Conservation (phyloP, 2,888 invertebrate genomes). For the Dynastes tityus region DNA sequence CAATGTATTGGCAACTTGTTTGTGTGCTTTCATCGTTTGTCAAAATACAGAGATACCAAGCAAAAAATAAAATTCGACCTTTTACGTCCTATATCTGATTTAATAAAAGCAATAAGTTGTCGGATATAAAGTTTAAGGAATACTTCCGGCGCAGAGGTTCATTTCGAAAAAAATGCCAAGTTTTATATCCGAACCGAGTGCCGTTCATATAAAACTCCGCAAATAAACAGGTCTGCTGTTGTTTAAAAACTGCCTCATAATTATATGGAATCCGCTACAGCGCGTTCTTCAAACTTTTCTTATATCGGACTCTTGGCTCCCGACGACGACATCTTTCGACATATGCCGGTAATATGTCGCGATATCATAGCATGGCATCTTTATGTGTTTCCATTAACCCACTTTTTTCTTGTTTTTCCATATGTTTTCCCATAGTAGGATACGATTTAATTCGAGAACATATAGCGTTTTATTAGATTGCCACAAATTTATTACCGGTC, state of each 20-base stretch:
- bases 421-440: constrained; percentile 8
- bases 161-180: constrained; percentile 17
- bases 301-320: constrained; percentile 38
- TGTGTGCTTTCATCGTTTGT: too few species aligned
- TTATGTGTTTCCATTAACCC: constrained; percentile 48
- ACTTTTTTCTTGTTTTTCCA: constrained; percentile 41
- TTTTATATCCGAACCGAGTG: constrained; percentile 34
- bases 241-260: constrained; percentile 45
- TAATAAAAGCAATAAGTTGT: background rate
- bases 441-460: constrained; percentile 36
- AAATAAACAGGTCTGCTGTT: constrained; percentile 42
- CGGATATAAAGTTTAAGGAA: constrained; percentile 36
- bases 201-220: constrained; percentile 37
- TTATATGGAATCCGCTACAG: constrained; percentile 28
- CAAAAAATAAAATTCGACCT: background rate
- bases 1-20: too few species aligned
- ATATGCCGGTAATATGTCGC: constrained; percentile 49
- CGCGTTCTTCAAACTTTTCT: constrained; percentile 47
- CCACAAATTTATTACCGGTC: constrained; percentile 31
- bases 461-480: constrained; percentile 30
- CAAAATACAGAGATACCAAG: too few species aligned
- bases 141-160: background rate
- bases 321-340: constrained; percentile 45
- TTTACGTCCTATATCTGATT: background rate
- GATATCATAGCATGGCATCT: constrained; percentile 49